Percentiles rank a stretch among this genome's conserved stretches.
phyloP scores from a whole-genome alignment of 1,140 invertebrate genomes.

The Drosophila ananassae region DNA sequence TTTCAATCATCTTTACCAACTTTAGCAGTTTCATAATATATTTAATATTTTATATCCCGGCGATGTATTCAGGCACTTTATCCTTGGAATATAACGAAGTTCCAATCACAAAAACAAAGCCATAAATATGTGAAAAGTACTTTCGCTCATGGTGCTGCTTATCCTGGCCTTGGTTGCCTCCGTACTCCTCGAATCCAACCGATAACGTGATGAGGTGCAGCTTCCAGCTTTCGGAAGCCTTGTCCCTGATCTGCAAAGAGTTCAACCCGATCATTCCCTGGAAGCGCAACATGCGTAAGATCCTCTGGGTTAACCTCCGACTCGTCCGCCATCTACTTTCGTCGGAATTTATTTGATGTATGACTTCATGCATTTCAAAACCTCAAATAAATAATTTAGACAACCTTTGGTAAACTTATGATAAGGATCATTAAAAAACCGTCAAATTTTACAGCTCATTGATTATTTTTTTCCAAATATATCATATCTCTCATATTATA shows the following conservation, averaged over 20 bases:
- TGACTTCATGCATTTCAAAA: too few species aligned
- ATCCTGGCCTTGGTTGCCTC: slow-evolving; percentile 27
- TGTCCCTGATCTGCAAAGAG: slow-evolving; percentile 32
- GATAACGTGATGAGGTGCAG: slow-evolving; percentile 37
- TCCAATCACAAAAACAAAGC: slow-evolving; percentile 1
- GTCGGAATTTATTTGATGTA: too few species aligned
- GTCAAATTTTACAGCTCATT: too few species aligned
- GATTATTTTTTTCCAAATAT: too few species aligned
- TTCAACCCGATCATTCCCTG: slow-evolving; percentile 46
- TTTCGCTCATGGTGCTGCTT: slow-evolving; percentile 29
- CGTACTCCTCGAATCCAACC: slow-evolving; percentile 19
- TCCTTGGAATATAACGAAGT: background rate
- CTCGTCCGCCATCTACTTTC: background rate
- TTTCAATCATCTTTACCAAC: slow-evolving; percentile 36
- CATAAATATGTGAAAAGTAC: slow-evolving; percentile 46
- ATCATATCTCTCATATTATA: too few species aligned
- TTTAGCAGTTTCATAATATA: slow-evolving; percentile 52
- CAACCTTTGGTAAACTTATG: too few species aligned
- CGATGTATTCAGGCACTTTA: slow-evolving; percentile 23
- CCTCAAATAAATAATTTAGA: too few species aligned
- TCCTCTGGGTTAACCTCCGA: background rate
- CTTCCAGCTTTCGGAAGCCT: slow-evolving; percentile 43
- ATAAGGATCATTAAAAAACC: too few species aligned
- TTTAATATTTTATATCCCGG: slow-evolving; percentile 40
- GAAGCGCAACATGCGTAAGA: slow-evolving; percentile 61